Percentiles rank a stretch among this genome's conserved stretches.
phyloP scores from a whole-genome alignment of 2,888 invertebrate species.

The Heptascelio sp. region DNA sequence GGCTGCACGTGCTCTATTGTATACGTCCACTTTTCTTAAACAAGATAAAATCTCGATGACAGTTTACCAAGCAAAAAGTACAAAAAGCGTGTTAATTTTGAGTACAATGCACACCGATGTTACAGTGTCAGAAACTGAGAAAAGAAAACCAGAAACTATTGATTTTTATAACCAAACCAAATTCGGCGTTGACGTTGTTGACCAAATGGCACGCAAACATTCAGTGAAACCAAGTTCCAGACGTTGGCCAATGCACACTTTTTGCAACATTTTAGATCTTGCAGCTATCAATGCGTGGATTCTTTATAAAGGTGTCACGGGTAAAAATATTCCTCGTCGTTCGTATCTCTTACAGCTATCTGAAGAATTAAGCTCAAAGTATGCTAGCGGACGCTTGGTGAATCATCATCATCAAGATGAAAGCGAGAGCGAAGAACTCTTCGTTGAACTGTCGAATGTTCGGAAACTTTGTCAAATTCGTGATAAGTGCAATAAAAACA shows the following conservation, averaged over 20 bases:
- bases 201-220: conserved; percentile 40
- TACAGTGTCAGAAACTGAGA: neutral
- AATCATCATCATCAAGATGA: conserved; percentile 12
- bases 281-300: conserved; percentile 31
- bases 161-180: conserved; percentile 39
- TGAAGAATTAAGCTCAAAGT: conserved; percentile 12
- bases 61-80: conserved; percentile 32
- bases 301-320: neutral
- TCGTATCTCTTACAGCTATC: neutral
- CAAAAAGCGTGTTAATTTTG: conserved; percentile 14
- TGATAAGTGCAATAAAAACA: conserved; percentile 6
- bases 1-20: neutral
- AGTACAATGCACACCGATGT: conserved; percentile 36
- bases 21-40: neutral
- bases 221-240: conserved; percentile 14
- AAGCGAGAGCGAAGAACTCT: conserved; percentile 12
- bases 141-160: conserved; percentile 40
- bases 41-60: conserved; percentile 8
- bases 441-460: conserved; percentile 2
- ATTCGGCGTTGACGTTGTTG: conserved; percentile 36
- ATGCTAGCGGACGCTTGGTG: conserved; percentile 16
- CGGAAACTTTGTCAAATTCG: conserved; percentile 13
- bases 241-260: conserved; percentile 25
- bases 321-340: conserved; percentile 1
- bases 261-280: conserved; percentile 35